Base-by-base conservation (phyloP, 2,797 vertebrate genomes). In the Trematomus bernacchii region DNA sequence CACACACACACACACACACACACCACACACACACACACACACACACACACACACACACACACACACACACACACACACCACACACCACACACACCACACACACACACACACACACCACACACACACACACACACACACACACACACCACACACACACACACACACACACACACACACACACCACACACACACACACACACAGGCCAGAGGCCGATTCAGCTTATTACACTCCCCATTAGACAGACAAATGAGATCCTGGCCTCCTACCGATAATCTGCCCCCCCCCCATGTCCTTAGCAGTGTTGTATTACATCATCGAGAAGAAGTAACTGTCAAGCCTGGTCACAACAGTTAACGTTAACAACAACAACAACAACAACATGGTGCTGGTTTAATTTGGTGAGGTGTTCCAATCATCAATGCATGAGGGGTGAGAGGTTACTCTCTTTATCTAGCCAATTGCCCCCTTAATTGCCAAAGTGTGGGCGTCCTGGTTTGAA, bases 171-270 rank as follows among this genome's bases (percentile, higher is more conserved):
- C 23, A 23, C 23, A 23, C 23, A 23, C 23, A 23, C 23, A 23
- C 2, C 23, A 23, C 23, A 23, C 23, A 23, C 23, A 23, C 23
- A 23, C 23, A 86, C 71, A 90, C 74, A 80, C 66, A 85, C 84
- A 90, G 77, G 85, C 86, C 86, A 86, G 87, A 67, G 89, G 90
- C 84, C 78, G 27, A 85, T 89, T 86, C 82, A 87, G 80, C 91
- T 89, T 92, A 91, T 94, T 94, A 92, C 85, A 87, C 84, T 84
- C 83, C 82, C 86, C 85, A 88, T 89, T 90, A 92, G 87, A 89
- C 90, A 91, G 87, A 90, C 91, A 93, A 92, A 94, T 93, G 90
- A 92, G 90, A 90, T 90, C 86, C 85, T 73, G 85, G 87, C 80
- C 86, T 89, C 87, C 83, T 75, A 67, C 91, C 82, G 88, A 90